Base-by-base conservation (phyloP, 2,888 invertebrate genomes). In the Norana najaformis region DNA sequence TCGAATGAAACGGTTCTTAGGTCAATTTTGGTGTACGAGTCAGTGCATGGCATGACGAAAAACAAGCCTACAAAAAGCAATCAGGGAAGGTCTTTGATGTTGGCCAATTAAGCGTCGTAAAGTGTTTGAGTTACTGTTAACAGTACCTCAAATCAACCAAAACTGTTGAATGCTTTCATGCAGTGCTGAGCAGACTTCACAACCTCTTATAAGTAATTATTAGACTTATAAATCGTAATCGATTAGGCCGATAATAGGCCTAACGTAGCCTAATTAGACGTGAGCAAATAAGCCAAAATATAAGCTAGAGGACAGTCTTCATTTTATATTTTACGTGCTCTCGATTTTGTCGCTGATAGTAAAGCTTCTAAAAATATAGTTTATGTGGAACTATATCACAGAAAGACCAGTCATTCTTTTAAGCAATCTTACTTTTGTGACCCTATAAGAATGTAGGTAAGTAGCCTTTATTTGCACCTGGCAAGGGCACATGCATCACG, bases 1-100 rank as follows among this genome's bases (percentile, higher is more conserved):
- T 69, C 69, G 69, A 69, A 69, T n/a, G 69, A 69, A 69, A 69
- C 69, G 69, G 69, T 69, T 69, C 69, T 69, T n/a, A 69, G 69
- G 69, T 69, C 69, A 69, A 69, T 13, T 69, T 69, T 69, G n/a
- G 69, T 69, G 69, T 69, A 69, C 69, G 69, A 69, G 69, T 69
- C 69, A n/a, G 69, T 69, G 69, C 69, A 69, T 69, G 69, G 69
- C 69, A 69, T 69, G n/a, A 69, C 69, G 69, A 69, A 69, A 69
- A 69, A 69, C 69, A 69, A 69, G 69, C 69, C 69, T 69, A 69
- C 69, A 69, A n/a, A 8, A 69, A 69, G 30, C 69, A 69, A 30
- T n/a, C 69, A 69, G 11, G 1, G 69, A 30, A n/a, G n/a, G 69
- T n/a, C 69, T 69, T 69, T 69, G 69, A 69, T 69, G 69, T 69